Evolutionary conservation across 2,888 invertebrate species (phyloP).

Genomic region (Acanthosoma haemorrhoidale): DNA sequence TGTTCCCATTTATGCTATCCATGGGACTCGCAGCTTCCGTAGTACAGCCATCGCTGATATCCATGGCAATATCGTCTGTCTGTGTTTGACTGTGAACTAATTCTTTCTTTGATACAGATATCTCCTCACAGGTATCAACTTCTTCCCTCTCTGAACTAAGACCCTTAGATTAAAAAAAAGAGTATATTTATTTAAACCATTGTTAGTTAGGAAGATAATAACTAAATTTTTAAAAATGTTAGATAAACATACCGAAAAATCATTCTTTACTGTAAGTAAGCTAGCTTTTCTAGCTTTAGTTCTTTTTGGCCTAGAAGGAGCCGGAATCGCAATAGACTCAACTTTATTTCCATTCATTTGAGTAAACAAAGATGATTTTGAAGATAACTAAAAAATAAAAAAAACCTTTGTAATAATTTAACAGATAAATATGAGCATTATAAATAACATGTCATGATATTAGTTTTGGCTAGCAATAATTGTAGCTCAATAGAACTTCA

Average conservation of each 20-base stretch:
- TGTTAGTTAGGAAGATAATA: background rate
- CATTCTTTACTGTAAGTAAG: conserved; percentile 12
- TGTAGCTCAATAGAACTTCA: too few relatives aligned
- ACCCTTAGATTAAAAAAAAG: conserved; percentile 1
- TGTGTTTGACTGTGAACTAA: conserved; percentile 61
- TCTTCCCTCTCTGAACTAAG: conserved; percentile 26
- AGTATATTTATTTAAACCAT: background rate
- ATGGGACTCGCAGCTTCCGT: conserved; percentile 38
- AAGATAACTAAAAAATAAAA: conserved; percentile 24
- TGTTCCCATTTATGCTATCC: conserved; percentile 41
- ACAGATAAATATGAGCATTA: too few relatives aligned
- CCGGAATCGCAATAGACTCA: conserved; percentile 50
- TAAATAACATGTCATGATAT: too few relatives aligned
- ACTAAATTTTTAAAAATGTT: background rate
- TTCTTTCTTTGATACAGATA: conserved; percentile 1
- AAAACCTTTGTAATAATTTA: too few relatives aligned
- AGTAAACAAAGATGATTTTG: conserved; percentile 57
- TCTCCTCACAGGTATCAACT: conserved; percentile 26
- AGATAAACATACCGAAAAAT: conserved; percentile 22
- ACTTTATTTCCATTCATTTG: conserved; percentile 56
- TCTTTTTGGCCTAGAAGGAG: conserved; percentile 27
- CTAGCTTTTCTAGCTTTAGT: conserved; percentile 14
- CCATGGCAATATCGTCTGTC: conserved; percentile 55
- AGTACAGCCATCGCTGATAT: conserved; percentile 51
- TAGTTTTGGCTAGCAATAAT: too few relatives aligned